A percentile compares a stretch with the other conserved stretches of the same genome.
These are phyloP conservation scores for Syrmaticus mikado DNA, from an alignment of 2,113 vertebrate species.

Conservation along the genomic window DNA sequence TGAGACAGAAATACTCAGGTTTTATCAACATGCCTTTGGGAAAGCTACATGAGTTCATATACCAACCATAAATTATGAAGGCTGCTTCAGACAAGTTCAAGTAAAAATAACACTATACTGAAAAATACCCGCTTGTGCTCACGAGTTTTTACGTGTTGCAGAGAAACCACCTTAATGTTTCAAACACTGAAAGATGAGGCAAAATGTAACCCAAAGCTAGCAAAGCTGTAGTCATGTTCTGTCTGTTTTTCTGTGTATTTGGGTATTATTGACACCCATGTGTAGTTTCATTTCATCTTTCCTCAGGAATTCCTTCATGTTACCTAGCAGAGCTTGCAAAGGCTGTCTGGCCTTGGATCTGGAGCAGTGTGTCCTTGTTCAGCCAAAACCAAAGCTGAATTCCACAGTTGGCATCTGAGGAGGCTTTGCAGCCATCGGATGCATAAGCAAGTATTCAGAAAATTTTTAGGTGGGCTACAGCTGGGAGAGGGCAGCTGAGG, in stretches of 20 bases:
- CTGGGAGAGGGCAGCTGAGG: background rate
- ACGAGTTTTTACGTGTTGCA: slow-evolving; percentile 8
- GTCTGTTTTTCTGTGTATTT: background rate
- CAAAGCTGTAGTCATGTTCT: background rate
- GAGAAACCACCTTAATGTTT: slow-evolving; percentile 26
- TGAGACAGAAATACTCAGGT: background rate
- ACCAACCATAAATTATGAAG: slow-evolving; percentile 18
- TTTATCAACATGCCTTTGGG: background rate
- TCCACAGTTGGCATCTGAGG: background rate
- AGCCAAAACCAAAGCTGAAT: background rate
- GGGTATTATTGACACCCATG: background rate
- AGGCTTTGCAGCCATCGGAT: background rate
- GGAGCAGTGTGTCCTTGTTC: rapidly evolving
- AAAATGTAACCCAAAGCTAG: background rate
- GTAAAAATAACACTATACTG: slow-evolving; percentile 45
- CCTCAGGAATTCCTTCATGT: background rate
- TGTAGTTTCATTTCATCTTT: background rate
- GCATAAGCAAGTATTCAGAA: background rate
- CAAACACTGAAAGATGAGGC: background rate
- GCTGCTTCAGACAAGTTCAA: slow-evolving; percentile 30
- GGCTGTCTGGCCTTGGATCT: background rate
- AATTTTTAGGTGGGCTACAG: background rate
- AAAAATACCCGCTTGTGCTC: slow-evolving; percentile 10
- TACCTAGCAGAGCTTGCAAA: background rate
- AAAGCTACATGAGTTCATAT: background rate